phyloP scores from a whole-genome alignment of 2,797 vertebrate genomes.

The Trichosurus vulpecula region DNA sequence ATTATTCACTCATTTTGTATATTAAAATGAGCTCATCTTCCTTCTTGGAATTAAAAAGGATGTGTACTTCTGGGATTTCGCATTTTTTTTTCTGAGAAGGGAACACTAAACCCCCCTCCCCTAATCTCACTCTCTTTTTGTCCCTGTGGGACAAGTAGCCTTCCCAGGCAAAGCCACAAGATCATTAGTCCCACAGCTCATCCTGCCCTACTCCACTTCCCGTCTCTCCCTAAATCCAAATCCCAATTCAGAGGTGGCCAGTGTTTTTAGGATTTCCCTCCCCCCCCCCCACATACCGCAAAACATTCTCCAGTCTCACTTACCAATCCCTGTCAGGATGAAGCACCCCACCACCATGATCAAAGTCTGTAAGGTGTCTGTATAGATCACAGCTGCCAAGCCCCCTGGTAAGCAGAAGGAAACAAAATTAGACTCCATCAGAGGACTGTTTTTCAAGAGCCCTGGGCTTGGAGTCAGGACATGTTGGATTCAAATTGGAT shows the following conservation, averaged over 20 bases:
- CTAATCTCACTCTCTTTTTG: not conserved
- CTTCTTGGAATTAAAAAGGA: not conserved
- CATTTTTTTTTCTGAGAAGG: not conserved
- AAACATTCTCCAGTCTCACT: conserved; percentile 71
- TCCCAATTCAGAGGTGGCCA: not conserved
- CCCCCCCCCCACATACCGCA: no score
- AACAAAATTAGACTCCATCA: conserved; percentile 4
- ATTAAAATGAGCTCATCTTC: not conserved
- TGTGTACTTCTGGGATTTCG: not conserved
- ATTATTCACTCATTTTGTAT: not conserved
- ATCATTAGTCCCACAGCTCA: not conserved
- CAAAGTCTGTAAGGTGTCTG: conserved; percentile 94
- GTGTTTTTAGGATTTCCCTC: not conserved
- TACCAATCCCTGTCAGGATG: conserved; percentile 95
- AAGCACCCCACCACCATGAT: conserved; percentile 97
- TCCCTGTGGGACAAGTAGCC: not conserved
- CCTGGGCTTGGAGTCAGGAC: no score
- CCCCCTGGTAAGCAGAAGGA: conserved; percentile 87
- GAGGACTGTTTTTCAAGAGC: not conserved
- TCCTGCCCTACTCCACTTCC: no score
- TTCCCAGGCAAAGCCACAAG: not conserved
- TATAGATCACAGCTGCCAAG: conserved; percentile 98
- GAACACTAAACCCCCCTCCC: not conserved
- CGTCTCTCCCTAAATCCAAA: not conserved
- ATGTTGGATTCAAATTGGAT: not conserved